A percentile compares a stretch with the other conserved stretches of the same genome.
phyloP scores from a whole-genome alignment of 2,797 vertebrate genomes.

The Propithecus perrieri region DNA sequence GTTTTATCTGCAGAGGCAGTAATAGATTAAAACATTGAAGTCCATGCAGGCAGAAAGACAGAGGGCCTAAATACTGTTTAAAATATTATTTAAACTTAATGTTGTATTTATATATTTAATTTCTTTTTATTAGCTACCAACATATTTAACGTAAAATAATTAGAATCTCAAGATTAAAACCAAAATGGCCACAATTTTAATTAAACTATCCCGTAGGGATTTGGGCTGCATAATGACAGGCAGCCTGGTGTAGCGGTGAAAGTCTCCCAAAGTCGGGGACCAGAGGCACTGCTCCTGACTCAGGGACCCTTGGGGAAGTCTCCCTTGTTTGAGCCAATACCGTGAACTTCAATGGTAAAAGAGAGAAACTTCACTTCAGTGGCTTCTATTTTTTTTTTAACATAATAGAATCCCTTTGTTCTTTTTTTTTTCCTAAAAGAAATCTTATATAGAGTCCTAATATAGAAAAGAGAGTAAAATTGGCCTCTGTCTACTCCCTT shows the following conservation, averaged over 20 bases:
- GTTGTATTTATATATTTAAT: slow-evolving; percentile 55
- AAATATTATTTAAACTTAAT: slow-evolving; percentile 52
- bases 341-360: neutral
- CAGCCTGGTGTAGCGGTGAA: neutral
- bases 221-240: slow-evolving; percentile 52
- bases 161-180: slow-evolving; percentile 66
- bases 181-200: slow-evolving; percentile 52
- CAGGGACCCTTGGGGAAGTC: fast-evolving
- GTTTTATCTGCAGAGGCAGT: neutral
- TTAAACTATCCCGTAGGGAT: slow-evolving; percentile 51
- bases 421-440: neutral
- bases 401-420: neutral
- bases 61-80: neutral
- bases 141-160: slow-evolving; percentile 69
- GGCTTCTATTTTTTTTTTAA: neutral
- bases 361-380: neutral
- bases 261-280: neutral
- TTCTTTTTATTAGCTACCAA: slow-evolving; percentile 60
- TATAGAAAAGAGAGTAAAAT: neutral
- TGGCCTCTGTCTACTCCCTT: neutral
- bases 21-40: slow-evolving; percentile 15
- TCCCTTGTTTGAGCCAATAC: neutral
- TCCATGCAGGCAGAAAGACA: neutral
- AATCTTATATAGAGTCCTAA: neutral
- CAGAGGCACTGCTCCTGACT: neutral